phyloP scores from a whole-genome alignment of 2,797 vertebrate genomes.

The Adelosebastes latens region DNA sequence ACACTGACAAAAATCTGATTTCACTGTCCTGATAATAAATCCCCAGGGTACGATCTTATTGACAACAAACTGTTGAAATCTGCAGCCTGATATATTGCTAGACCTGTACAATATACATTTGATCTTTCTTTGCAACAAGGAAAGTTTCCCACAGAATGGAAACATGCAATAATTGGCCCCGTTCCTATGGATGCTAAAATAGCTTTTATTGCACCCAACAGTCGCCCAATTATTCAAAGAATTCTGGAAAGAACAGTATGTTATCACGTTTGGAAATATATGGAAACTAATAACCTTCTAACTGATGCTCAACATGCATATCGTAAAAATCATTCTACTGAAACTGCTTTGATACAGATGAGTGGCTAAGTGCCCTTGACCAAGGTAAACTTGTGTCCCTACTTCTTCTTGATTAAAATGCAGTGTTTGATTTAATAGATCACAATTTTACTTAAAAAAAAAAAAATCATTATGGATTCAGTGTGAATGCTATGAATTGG shows the following conservation, averaged over 20 bases:
- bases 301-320: background rate
- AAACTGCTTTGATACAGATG: background rate
- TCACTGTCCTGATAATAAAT: background rate
- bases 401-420: too few relatives aligned
- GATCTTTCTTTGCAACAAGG: background rate
- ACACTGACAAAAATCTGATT: background rate
- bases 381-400: background rate
- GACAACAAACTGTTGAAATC: background rate
- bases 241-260: background rate
- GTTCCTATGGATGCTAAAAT: background rate
- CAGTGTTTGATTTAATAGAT: background rate
- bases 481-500: background rate
- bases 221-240: rapidly evolving
- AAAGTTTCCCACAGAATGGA: background rate
- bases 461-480: background rate
- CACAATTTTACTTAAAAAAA: background rate
- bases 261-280: background rate
- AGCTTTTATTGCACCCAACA: background rate
- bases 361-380: background rate
- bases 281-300: background rate
- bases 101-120: background rate
- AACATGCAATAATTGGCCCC: background rate
- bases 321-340: background rate
- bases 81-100: background rate
- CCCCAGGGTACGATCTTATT: background rate